Base-by-base conservation (phyloP, 1,140 invertebrate genomes). In the Drosophila fuyamai region DNA sequence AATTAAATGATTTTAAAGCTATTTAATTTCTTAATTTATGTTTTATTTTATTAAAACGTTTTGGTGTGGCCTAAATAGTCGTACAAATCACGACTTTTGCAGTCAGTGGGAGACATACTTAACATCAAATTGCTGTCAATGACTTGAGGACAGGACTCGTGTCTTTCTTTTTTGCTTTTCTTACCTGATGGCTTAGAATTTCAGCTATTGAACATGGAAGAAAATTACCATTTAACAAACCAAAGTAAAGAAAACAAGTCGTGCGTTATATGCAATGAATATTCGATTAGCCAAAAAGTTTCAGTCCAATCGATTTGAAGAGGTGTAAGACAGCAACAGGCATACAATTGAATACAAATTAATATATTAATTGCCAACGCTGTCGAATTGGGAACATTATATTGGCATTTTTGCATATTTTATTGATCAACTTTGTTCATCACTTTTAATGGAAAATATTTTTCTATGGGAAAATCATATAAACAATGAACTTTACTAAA, bases 241-340 rank as follows among this genome's bases (percentile, higher is more conserved):
- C 60, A 50, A 65, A 68, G 66, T 67, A 83, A 23, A 23, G 23
- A 78, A 68, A 78, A 59, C 60, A 75, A 89, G 73, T 89, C 84
- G 84, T 89, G 84, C 73, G 56, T 74, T 84, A 81, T 78, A 71
- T 90, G 85, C 73, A 74, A 53, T 48, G 84, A 76, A 89, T 89
- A 81, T 89, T 81, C 29, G 88, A 88, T 88, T 89, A 80, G 68
- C 60, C 57, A 53, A 68, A 70, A 66, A 53, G 57, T 71, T 63
- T 44, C 51, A 38, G 36, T 46, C 23, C 36, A 60, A 70, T 70
- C 41, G 50, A 70, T 71, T 70, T 58, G 51, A 46, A 60, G 79
- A 86, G 79, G 84, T 83, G 83, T 82, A 82, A 70, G 65, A 40
- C 59, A 60, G 59, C 51, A 72, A 53, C 35, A 66, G 41, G 48